Conservation (phyloP, 2,888 invertebrate genomes). For the Oegoconia quadripuncta region DNA sequence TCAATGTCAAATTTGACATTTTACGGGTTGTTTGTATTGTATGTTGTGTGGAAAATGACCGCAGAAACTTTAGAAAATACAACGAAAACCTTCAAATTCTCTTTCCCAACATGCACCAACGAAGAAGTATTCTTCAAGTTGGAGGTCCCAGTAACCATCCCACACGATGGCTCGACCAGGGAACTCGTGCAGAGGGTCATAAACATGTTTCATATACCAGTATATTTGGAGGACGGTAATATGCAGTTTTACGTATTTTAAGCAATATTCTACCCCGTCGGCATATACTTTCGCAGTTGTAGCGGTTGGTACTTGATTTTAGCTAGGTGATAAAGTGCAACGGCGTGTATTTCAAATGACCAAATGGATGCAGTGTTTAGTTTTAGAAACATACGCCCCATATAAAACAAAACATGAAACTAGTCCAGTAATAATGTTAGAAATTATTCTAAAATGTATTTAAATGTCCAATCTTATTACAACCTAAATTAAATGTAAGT, state of each 20-base stretch:
- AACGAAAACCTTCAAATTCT: slow-evolving; percentile 64
- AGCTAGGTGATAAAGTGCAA: too few relatives aligned
- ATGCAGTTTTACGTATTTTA: background rate
- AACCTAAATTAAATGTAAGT: too few relatives aligned
- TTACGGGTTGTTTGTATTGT: background rate
- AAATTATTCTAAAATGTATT: too few relatives aligned
- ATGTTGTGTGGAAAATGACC: slow-evolving; percentile 41
- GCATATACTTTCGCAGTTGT: too few relatives aligned
- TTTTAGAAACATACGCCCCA: too few relatives aligned
- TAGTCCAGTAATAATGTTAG: too few relatives aligned
- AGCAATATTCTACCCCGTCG: too few relatives aligned
- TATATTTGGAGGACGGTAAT: slow-evolving; percentile 82
- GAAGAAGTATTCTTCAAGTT: slow-evolving; percentile 73
- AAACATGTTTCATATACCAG: slow-evolving; percentile 83
- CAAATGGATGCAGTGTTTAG: too few relatives aligned
- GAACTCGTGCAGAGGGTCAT: slow-evolving; percentile 84
- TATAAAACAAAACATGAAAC: too few relatives aligned
- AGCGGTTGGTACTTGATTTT: too few relatives aligned
- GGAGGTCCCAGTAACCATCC: slow-evolving; percentile 81
- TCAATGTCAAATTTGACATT: slow-evolving; percentile 1
- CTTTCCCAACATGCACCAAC: slow-evolving; percentile 80
- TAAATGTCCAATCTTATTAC: too few relatives aligned
- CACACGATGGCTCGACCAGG: slow-evolving; percentile 76
- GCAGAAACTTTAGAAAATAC: slow-evolving; percentile 42
- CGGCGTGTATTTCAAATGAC: too few relatives aligned